Evolutionary conservation across 2,888 invertebrate species (phyloP).

Genomic region (Chymomyza fuscimana): DNA sequence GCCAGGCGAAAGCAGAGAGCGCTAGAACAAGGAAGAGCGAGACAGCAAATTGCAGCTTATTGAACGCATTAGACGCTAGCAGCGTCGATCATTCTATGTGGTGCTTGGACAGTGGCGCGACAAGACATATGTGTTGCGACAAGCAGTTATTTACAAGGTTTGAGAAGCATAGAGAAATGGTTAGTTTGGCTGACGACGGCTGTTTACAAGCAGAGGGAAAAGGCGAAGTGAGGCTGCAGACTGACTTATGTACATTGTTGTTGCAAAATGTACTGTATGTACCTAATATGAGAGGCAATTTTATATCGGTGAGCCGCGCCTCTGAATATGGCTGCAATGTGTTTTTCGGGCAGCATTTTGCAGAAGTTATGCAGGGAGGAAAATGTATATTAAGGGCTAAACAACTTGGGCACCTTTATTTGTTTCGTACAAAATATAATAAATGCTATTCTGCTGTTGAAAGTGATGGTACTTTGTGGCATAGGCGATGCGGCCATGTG

Average conservation of each 20-base stretch:
- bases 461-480: background rate
- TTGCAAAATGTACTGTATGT: too few species aligned
- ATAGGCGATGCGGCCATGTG: background rate
- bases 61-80: too few species aligned
- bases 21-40: too few species aligned
- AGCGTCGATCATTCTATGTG: too few species aligned
- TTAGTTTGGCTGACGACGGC: background rate
- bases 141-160: too few species aligned
- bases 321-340: background rate
- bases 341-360: background rate
- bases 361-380: background rate
- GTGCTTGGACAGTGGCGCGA: background rate
- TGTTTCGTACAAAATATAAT: background rate
- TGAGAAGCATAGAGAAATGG: too few species aligned
- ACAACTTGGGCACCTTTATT: background rate
- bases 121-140: background rate
- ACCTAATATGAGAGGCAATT: too few species aligned
- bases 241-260: too few species aligned
- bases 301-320: background rate
- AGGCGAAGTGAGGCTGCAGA: background rate
- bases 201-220: background rate
- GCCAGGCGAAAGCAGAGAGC: too few species aligned
- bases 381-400: background rate
- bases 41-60: too few species aligned
- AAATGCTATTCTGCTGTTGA: background rate